Evolutionary conservation across 2,888 invertebrate genomes (phyloP).

Genomic region (Drosophila testacea): DNA sequence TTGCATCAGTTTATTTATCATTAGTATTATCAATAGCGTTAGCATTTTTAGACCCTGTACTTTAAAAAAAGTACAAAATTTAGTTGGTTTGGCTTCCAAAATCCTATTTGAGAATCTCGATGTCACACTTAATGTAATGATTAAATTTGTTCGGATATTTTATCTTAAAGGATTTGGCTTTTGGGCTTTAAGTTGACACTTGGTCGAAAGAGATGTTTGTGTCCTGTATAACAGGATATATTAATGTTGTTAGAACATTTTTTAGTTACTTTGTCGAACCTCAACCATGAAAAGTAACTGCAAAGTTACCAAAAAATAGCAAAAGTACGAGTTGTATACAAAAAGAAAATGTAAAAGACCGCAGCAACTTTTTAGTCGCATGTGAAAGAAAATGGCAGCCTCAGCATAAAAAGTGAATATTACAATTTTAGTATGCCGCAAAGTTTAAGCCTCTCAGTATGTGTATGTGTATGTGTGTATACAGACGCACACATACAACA

Average conservation of each 20-base stretch:
- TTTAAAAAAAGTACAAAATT: too few relatives aligned
- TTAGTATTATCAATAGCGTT: not conserved
- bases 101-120: too few relatives aligned
- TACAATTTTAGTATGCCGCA: slow-evolving; percentile 66
- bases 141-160: too few relatives aligned
- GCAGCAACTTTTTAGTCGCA: slow-evolving; percentile 65
- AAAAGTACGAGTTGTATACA: slow-evolving; percentile 15
- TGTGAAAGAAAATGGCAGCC: slow-evolving; percentile 52
- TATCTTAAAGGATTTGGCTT: too few relatives aligned
- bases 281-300: slow-evolving; percentile 45
- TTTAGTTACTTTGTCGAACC: slow-evolving; percentile 19
- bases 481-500: slow-evolving; percentile 58
- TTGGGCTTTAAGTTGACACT: too few relatives aligned
- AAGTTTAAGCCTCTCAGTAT: slow-evolving; percentile 59
- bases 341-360: slow-evolving; percentile 45
- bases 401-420: slow-evolving; percentile 79
- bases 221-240: not conserved
- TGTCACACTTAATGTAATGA: too few relatives aligned
- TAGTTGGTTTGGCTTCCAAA: too few relatives aligned
- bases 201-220: too few relatives aligned
- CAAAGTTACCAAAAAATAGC: slow-evolving; percentile 42
- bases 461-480: slow-evolving; percentile 16
- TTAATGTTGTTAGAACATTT: not conserved
- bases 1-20: not conserved
- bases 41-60: not conserved